Conservation (phyloP, 2,113 vertebrate genomes). For the Neopipo cinnamomea region DNA sequence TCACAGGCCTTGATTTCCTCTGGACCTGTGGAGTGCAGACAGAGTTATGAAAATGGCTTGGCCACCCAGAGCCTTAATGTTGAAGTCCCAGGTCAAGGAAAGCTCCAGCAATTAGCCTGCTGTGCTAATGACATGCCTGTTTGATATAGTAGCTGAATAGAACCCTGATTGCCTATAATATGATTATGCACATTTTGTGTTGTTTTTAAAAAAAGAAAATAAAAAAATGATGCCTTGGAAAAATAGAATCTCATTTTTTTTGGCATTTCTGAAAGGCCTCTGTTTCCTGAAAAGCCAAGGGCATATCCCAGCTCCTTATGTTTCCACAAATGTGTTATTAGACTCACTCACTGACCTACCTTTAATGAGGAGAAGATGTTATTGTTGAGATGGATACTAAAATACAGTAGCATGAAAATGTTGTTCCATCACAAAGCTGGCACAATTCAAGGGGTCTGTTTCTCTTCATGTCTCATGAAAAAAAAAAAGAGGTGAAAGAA, state of each 20-base stretch:
- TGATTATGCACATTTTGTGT: conserved; percentile 10
- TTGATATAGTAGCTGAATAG: conserved; percentile 45
- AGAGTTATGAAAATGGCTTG: conserved; percentile 52
- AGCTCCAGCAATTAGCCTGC: conserved; percentile 63
- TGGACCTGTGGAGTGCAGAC: background rate
- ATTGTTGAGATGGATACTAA: background rate
- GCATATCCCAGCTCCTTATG: background rate
- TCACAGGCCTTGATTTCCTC: conserved; percentile 46
- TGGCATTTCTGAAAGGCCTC: conserved; percentile 9
- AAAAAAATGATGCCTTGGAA: conserved; percentile 18
- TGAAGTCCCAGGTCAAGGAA: conserved; percentile 51
- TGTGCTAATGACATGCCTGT: conserved; percentile 41
- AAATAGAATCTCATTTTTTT: conserved; percentile 46
- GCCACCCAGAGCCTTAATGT: conserved; percentile 55
- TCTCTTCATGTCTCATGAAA: background rate
- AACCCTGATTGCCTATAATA: conserved; percentile 45
- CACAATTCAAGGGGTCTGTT: background rate
- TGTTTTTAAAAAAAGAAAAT: background rate
- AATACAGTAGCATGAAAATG: background rate
- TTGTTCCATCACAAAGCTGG: background rate
- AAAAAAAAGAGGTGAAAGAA: background rate
- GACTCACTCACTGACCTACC: conserved; percentile 12
- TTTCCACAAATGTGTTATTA: conserved; percentile 2
- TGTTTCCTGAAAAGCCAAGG: conserved; percentile 31
- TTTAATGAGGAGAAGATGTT: conserved; percentile 47